Evolutionary conservation across 2,113 vertebrate genomes (phyloP).

Genomic region (Hippoglossus stenolepis): DNA sequence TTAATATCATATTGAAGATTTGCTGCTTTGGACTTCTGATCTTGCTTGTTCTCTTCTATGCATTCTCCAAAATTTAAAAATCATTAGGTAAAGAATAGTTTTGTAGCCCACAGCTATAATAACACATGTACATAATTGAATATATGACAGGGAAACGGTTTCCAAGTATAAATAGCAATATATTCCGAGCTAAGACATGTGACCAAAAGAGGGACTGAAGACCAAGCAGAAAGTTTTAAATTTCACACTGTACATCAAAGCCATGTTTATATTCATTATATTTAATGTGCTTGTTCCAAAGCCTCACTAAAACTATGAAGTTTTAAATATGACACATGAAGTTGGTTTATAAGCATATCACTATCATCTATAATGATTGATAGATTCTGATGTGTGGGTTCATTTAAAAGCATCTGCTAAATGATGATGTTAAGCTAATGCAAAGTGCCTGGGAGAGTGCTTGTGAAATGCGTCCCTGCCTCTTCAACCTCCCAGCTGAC

Average conservation of each 20-base stretch:
- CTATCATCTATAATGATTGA: constrained; percentile 24
- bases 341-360: not conserved
- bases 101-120: too few species aligned
- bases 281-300: not conserved
- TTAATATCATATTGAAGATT: too few species aligned
- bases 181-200: not conserved
- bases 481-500: constrained; percentile 5
- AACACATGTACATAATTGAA: not conserved
- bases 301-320: not conserved
- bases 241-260: not conserved
- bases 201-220: not conserved
- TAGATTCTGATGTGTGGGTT: constrained; percentile 23
- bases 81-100: too few species aligned
- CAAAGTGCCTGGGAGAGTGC: constrained; percentile 14
- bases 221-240: not conserved
- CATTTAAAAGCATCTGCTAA: constrained; percentile 42
- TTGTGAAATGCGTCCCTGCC: not conserved
- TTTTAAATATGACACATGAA: not conserved
- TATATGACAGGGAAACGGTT: not conserved
- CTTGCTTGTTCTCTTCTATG: too few species aligned
- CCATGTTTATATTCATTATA: not conserved
- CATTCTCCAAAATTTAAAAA: too few species aligned
- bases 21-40: too few species aligned
- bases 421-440: constrained; percentile 45
- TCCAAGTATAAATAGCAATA: not conserved